A percentile compares a stretch with the other conserved stretches of the same genome.
phyloP scores from a whole-genome alignment of 1,140 invertebrate genomes.

The Kradibia gibbosae region DNA sequence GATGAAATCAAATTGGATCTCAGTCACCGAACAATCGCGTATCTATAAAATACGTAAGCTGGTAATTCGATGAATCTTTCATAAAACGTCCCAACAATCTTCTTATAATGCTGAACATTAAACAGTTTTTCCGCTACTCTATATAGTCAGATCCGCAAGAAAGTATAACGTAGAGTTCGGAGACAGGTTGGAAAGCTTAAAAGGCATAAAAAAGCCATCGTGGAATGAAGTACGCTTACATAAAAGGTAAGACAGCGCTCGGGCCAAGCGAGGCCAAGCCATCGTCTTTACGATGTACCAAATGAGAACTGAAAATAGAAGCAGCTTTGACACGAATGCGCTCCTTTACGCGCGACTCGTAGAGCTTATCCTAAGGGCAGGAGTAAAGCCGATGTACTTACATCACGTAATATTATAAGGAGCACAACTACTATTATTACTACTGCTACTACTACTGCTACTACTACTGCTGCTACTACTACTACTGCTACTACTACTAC shows the following conservation, averaged over 20 bases:
- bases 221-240: conserved; percentile 1
- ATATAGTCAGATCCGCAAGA: not conserved
- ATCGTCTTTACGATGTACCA: conserved; percentile 38
- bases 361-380: conserved; percentile 27
- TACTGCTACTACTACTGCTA: too few relatives aligned
- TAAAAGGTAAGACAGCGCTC: conserved; percentile 8
- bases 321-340: conserved; percentile 25
- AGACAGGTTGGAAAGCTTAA: not conserved
- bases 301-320: conserved; percentile 47
- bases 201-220: conserved; percentile 36
- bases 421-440: not conserved
- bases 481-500: too few relatives aligned
- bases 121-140: not conserved
- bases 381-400: conserved; percentile 19
- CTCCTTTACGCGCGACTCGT: conserved; percentile 2
- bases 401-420: conserved; percentile 24
- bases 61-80: too few relatives aligned
- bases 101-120: not conserved
- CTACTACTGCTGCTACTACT: too few relatives aligned
- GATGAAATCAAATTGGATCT: too few relatives aligned
- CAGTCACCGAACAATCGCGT: too few relatives aligned
- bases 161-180: not conserved
- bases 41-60: too few relatives aligned
- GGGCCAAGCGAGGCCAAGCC: not conserved
- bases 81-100: not conserved